Base-by-base conservation (phyloP, 1,140 invertebrate genomes). In the Cheumatopsyche charites region DNA sequence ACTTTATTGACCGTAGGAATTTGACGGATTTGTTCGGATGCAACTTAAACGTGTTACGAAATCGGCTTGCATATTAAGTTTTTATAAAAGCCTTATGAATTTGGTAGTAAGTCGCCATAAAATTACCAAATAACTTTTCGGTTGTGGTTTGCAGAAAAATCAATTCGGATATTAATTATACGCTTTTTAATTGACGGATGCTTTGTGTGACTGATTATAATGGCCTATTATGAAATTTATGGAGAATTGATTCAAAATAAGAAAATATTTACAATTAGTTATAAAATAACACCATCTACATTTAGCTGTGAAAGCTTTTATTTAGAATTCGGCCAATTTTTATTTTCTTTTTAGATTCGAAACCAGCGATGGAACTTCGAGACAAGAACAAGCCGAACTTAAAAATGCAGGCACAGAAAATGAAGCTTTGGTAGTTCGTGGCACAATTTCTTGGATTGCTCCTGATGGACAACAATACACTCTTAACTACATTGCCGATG, bases 401-500 rank as follows among this genome's bases (percentile, higher is more conserved):
- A 80, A 82, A 36, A 87, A 87, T 63, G 76, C 77, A 5, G 86
- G 87, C 62, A 80, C 82, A 1, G 87, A 88, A 63, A 85, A 88
- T 62, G 85, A 87, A 72, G 79, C 82, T 5, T 77, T 88, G 0
- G 81, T 81, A 1, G 86, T 89, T 2, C 78, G 81, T 0, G 87
- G 87, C 29, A 84, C 82, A 26, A 85, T 82, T 77, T 80, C 79
- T 41, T 88, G 82, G 80, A 79, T 85, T 9, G 87, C 80, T 26
- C 84, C 87, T 17, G 88, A 90, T 75, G 90, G 90, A 21, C 84
- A 88, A 76, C 84, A 86, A 42, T 88, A 90, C 70, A 86, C 84
- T 58, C 84, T 91, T 21, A 87, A 85, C 29, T 91, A 89, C 81
- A 80, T 88, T 19, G 90, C 90, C 45, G 91, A 91, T 78, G 89